Evolutionary conservation across 2,888 invertebrate species (phyloP).

Genomic region (Tetrapedia diversipes): DNA sequence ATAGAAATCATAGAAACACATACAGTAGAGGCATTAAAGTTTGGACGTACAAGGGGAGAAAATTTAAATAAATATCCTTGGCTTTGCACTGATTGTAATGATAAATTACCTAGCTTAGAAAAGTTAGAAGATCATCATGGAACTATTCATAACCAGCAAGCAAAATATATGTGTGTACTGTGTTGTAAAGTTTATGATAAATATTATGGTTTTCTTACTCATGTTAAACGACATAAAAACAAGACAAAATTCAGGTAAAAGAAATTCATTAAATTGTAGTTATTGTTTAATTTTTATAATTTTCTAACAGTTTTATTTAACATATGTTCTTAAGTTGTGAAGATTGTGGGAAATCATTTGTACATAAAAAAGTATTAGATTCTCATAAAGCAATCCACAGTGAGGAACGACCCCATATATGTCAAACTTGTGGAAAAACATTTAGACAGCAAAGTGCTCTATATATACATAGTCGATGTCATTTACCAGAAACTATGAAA

Average conservation of each 20-base stretch:
- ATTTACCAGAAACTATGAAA: conserved; percentile 85
- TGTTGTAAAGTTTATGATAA: conserved; percentile 87
- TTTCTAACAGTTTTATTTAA: conserved; percentile 24
- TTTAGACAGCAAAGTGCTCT: conserved; percentile 85
- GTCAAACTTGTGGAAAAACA: conserved; percentile 85
- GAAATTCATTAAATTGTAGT: conserved; percentile 75
- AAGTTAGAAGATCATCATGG: conserved; percentile 86
- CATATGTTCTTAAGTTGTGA: conserved; percentile 80
- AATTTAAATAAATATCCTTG: conserved; percentile 84
- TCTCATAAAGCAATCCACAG: conserved; percentile 84
- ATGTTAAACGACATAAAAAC: conserved; percentile 86
- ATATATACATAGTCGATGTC: conserved; percentile 84
- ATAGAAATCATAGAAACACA: conserved; percentile 78
- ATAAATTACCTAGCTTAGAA: conserved; percentile 82
- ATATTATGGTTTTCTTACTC: conserved; percentile 87
- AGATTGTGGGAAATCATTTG: conserved; percentile 85
- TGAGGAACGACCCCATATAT: conserved; percentile 84
- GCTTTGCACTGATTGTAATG: conserved; percentile 84
- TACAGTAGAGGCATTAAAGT: conserved; percentile 69
- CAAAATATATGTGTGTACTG: conserved; percentile 87
- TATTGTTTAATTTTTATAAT: conserved; percentile 17
- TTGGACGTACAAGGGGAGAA: conserved; percentile 74
- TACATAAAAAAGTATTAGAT: conserved; percentile 83
- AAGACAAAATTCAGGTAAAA: conserved; percentile 85
- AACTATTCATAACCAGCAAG: conserved; percentile 86